These are phyloP conservation scores for Noctua janthina DNA, from an alignment of 2,888 invertebrate species.

Conservation along the genomic window DNA sequence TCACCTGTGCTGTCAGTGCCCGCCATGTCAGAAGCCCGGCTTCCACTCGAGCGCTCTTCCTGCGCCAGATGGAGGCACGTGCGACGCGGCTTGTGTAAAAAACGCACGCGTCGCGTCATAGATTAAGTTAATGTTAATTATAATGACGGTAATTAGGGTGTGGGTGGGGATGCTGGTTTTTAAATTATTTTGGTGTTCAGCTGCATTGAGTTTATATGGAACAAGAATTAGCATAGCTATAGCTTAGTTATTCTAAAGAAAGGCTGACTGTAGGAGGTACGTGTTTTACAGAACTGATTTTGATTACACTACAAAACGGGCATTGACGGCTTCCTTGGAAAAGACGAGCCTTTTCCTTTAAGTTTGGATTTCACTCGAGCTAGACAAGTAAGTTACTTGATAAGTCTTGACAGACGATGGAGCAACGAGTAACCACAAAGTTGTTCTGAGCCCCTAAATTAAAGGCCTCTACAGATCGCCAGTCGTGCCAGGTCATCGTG, in stretches of 20 bases:
- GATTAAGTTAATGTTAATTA: conserved; percentile 72
- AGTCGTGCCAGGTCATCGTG: neutral
- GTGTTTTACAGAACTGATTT: neutral
- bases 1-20: conserved; percentile 74
- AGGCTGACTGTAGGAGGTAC: neutral
- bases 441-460: neutral
- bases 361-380: neutral
- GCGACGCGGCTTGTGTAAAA: conserved; percentile 76
- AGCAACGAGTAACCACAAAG: neutral
- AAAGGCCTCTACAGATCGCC: neutral
- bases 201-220: neutral
- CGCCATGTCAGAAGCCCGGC: conserved; percentile 82
- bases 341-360: neutral
- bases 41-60: conserved; percentile 87
- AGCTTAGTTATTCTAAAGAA: neutral
- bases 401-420: neutral
- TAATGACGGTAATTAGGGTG: conserved; percentile 51
- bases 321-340: neutral
- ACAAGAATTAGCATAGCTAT: neutral
- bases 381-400: neutral
- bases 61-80: conserved; percentile 88
- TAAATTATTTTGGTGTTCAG: conserved; percentile 9
- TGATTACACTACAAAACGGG: neutral
- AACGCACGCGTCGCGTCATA: conserved; percentile 71
- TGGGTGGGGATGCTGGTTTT: neutral